Conservation (phyloP, 2,888 invertebrate genomes). For the Caenorhabditis zanzibari region DNA sequence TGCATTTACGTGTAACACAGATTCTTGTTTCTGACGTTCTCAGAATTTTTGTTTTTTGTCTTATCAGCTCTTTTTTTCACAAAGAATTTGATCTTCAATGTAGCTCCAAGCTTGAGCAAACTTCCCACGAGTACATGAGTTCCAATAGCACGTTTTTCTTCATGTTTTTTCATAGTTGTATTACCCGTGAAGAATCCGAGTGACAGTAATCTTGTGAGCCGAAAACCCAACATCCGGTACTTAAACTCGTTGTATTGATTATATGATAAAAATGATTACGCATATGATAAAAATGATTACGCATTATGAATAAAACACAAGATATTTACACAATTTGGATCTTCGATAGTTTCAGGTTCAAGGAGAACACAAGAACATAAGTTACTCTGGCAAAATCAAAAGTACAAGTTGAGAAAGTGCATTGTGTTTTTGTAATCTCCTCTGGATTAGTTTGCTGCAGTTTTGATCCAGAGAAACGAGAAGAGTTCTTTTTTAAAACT, state of each 20-base stretch:
- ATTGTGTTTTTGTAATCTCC: background rate
- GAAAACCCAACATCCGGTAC: conserved; percentile 17
- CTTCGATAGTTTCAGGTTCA: background rate
- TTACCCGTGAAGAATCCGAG: conserved; percentile 29
- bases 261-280: no score
- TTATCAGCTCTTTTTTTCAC: background rate
- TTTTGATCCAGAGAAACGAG: background rate
- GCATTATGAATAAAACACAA: background rate
- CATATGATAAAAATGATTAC: conserved; percentile 6
- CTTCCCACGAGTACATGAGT: conserved; percentile 45
- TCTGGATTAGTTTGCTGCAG: background rate
- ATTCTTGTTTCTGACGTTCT: conserved; percentile 7
- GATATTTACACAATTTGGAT: background rate
- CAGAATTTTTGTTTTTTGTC: background rate
- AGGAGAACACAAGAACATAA: background rate
- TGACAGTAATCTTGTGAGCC: conserved; percentile 23
- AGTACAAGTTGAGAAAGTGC: background rate
- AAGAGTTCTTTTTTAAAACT: background rate
- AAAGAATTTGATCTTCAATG: conserved; percentile 26
- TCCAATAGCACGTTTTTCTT: conserved; percentile 12
- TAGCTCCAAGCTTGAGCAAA: conserved; percentile 23
- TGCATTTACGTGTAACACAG: conserved; percentile 40
- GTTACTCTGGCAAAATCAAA: background rate
- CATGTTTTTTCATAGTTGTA: conserved; percentile 4
- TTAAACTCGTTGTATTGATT: conserved; percentile 9